phyloP scores from a whole-genome alignment of 2,113 vertebrate genomes.

The Eonycteris spelaea region DNA sequence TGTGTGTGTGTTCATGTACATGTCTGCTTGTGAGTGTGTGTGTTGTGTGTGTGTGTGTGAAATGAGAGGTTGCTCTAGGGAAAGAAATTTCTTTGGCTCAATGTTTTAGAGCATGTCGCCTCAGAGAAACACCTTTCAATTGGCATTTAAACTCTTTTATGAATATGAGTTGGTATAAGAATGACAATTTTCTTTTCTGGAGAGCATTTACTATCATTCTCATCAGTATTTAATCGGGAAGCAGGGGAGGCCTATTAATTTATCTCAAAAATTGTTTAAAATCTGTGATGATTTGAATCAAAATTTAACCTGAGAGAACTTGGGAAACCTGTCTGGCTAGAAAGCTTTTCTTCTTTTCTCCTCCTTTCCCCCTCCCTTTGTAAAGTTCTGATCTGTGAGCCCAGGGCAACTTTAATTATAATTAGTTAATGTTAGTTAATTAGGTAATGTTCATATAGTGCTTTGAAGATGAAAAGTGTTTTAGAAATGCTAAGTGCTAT shows the following conservation, averaged over 20 bases:
- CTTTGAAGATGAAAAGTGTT: constrained; percentile 80
- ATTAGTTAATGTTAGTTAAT: constrained; percentile 80
- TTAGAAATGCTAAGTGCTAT: constrained; percentile 77
- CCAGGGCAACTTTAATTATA: constrained; percentile 78
- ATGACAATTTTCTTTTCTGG: constrained; percentile 28
- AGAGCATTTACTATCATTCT: constrained; percentile 45
- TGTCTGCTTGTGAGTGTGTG: neutral
- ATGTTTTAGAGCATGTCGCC: constrained; percentile 50
- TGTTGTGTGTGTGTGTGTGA: neutral
- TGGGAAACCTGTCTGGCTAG: constrained; percentile 46
- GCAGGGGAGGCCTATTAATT: constrained; percentile 56
- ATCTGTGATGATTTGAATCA: constrained; percentile 63
- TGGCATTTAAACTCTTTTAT: constrained; percentile 59
- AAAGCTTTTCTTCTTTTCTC: neutral
- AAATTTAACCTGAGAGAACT: constrained; percentile 50
- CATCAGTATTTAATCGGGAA: constrained; percentile 67
- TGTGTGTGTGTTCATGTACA: neutral
- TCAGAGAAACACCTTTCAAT: constrained; percentile 56
- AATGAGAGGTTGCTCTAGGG: constrained; percentile 40
- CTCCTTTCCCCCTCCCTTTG: neutral
- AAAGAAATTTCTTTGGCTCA: constrained; percentile 54
- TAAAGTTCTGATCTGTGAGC: constrained; percentile 74
- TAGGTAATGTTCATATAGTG: constrained; percentile 76
- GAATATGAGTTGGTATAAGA: constrained; percentile 15
- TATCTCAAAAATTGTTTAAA: constrained; percentile 61